Base-by-base conservation (phyloP, 2,888 invertebrate species). In the Scrobipalpa costella region DNA sequence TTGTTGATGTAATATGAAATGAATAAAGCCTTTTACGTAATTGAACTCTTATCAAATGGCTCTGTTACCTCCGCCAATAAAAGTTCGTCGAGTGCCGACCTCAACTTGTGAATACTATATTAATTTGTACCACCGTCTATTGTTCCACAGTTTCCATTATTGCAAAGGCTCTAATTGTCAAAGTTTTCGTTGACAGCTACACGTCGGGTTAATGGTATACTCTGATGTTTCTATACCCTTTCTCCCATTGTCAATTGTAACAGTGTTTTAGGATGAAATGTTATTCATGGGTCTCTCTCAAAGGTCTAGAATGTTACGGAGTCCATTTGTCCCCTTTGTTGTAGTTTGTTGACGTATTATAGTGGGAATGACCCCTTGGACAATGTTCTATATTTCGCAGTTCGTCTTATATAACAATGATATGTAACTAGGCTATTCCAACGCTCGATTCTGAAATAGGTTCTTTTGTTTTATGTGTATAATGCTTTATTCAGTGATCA, bases 121-220 rank as follows among this genome's bases (percentile, higher is more conserved):
- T 89, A 88, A 88, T 90, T 88, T 89, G 88, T 86, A 84, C 80
- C 80, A 77, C 74, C 75, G 78, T 66, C 79, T 68, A 82, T 88
- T 89, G 82, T 88, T 75, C 78, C 77, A 78, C 83, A 88, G 86
- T 88, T 88, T 88, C 86, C 85, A 88, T 90, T 87, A 90, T 87
- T 85, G 81, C 74, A 55, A 55, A 72, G 71, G 77, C 78, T 80
- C 85, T 88, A 86, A 89, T 89, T 88, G 88, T 89, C 82, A 81
- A 85, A 88, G 84, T 86, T 85, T 69, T 72, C 78, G 49, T 47
- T 84, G 86, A 85, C 88, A 85, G 85, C 81, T 83, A 84, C 84
- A 83, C 75, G 75, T 71, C 72, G 83, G 81, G 80, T 83, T 88
- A 88, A 90, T 89, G 85, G 84, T 73, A 71, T 79, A 78, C 75